These are phyloP conservation scores for Panonychus citri DNA, from an alignment of 1,140 invertebrate genomes.

Conservation along the genomic window DNA sequence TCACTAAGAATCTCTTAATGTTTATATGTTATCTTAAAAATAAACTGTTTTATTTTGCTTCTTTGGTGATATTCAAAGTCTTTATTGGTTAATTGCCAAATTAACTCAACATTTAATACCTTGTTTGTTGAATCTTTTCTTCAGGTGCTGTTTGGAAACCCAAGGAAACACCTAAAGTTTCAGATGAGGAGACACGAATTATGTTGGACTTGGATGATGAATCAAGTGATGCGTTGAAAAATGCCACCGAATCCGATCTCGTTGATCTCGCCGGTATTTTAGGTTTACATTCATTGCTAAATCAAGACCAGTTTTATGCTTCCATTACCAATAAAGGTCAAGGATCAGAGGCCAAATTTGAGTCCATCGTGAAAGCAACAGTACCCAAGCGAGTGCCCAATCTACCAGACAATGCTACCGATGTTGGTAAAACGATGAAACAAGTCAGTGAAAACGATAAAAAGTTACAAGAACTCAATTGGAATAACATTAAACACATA, in stretches of 20 bases:
- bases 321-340: slow-evolving; percentile 74
- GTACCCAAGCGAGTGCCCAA: slow-evolving; percentile 61
- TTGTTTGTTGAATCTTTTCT: slow-evolving; percentile 1
- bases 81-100: neutral
- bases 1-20: no score
- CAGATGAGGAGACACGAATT: slow-evolving; percentile 29
- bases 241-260: slow-evolving; percentile 87
- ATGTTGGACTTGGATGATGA: slow-evolving; percentile 80
- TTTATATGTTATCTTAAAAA: no score
- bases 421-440: slow-evolving; percentile 69
- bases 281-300: slow-evolving; percentile 98
- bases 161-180: slow-evolving; percentile 44
- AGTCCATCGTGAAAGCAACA: slow-evolving; percentile 73
- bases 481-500: slow-evolving; percentile 97
- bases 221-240: slow-evolving; percentile 70
- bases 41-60: no score
- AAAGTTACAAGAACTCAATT: slow-evolving; percentile 64
- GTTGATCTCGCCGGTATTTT: slow-evolving; percentile 97
- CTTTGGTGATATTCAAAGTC: no score
- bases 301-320: slow-evolving; percentile 97
- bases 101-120: neutral
- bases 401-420: slow-evolving; percentile 72
- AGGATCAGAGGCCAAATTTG: slow-evolving; percentile 27
- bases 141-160: slow-evolving; percentile 44
- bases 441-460: slow-evolving; percentile 55